These are phyloP conservation scores for Haliclona indistincta DNA, from an alignment of 37 sponge, comb jelly and placozoan genomes.

Conservation along the genomic window DNA sequence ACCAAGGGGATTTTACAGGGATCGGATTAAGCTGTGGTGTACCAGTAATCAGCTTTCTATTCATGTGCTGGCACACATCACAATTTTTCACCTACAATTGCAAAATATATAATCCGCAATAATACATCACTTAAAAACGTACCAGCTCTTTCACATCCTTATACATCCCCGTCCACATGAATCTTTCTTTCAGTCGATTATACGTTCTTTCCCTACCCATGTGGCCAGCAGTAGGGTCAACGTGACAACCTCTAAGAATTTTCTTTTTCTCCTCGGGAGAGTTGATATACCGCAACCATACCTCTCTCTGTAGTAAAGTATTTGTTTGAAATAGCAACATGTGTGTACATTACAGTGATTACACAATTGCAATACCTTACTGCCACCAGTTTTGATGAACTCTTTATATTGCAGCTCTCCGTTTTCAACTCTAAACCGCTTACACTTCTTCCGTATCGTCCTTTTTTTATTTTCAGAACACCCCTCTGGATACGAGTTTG, in stretches of 20 bases:
- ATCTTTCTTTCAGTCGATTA: slow-evolving; percentile 49
- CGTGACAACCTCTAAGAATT: slow-evolving; percentile 58
- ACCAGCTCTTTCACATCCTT: slow-evolving; percentile 51
- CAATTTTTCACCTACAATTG: slow-evolving; percentile 44
- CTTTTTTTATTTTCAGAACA: too few species aligned
- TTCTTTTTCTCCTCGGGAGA: slow-evolving; percentile 18
- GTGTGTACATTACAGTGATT: not conserved
- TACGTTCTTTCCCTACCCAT: slow-evolving; percentile 56
- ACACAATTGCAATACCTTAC: too few species aligned
- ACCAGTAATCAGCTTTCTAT: slow-evolving; percentile 39
- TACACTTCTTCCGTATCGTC: too few species aligned
- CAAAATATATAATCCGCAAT: not conserved
- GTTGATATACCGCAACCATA: not conserved
- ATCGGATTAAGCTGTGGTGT: slow-evolving; percentile 72
- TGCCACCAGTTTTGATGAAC: too few species aligned
- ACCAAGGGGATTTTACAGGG: slow-evolving; percentile 70
- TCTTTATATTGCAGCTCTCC: too few species aligned
- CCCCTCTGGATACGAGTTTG: too few species aligned
- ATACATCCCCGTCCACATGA: slow-evolving; percentile 62
- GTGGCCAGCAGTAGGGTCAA: slow-evolving; percentile 73
- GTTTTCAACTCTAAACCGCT: too few species aligned
- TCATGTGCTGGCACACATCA: slow-evolving; percentile 63
- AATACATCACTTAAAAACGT: slow-evolving; percentile 27
- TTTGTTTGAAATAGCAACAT: not conserved
- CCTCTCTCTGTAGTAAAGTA: not conserved